A percentile compares a stretch with the other conserved stretches of the same genome.
These are phyloP conservation scores for Drosophila jambulina DNA, from an alignment of 1,140 invertebrate genomes.

Conservation along the genomic window DNA sequence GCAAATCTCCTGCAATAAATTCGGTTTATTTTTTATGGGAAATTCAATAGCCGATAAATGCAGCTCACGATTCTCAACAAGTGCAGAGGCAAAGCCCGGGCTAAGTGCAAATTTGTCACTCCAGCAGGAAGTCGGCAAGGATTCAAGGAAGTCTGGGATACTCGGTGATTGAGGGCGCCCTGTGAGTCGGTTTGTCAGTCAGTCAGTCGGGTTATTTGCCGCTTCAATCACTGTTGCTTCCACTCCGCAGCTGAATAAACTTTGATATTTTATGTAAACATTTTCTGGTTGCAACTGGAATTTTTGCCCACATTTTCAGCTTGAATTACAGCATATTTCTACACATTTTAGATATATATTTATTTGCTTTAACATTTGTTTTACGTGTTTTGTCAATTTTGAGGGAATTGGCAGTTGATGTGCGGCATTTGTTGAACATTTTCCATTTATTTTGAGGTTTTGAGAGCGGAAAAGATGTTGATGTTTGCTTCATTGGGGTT, in stretches of 20 bases:
- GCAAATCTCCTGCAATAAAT: slow-evolving; percentile 52
- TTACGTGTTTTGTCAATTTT: slow-evolving; percentile 51
- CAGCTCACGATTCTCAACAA: slow-evolving; percentile 76
- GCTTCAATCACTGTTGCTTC: slow-evolving; percentile 27
- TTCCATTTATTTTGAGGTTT: slow-evolving; percentile 8
- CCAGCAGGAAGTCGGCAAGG: slow-evolving; percentile 51
- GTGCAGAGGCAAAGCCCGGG: slow-evolving; percentile 38
- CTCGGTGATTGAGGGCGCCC: slow-evolving; percentile 20
- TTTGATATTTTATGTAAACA: slow-evolving; percentile 19
- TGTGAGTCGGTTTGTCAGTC: slow-evolving; percentile 51
- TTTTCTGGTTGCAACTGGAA: not conserved
- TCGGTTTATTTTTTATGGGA: slow-evolving; percentile 46
- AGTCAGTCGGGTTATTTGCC: slow-evolving; percentile 47
- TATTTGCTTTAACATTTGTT: slow-evolving; percentile 17
- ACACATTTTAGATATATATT: not conserved
- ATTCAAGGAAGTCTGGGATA: not conserved
- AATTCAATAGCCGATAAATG: slow-evolving; percentile 75
- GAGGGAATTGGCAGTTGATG: slow-evolving; percentile 26
- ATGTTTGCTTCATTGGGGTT: slow-evolving; percentile 2
- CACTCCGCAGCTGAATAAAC: slow-evolving; percentile 30
- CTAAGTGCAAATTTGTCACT: slow-evolving; percentile 76
- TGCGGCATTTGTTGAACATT: slow-evolving; percentile 11
- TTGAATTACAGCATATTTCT: slow-evolving; percentile 19
- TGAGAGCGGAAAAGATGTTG: not conserved
- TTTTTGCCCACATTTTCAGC: slow-evolving; percentile 8